Evolutionary conservation across 2,888 invertebrate species (phyloP).

Genomic region (Tetranychus piercei): DNA sequence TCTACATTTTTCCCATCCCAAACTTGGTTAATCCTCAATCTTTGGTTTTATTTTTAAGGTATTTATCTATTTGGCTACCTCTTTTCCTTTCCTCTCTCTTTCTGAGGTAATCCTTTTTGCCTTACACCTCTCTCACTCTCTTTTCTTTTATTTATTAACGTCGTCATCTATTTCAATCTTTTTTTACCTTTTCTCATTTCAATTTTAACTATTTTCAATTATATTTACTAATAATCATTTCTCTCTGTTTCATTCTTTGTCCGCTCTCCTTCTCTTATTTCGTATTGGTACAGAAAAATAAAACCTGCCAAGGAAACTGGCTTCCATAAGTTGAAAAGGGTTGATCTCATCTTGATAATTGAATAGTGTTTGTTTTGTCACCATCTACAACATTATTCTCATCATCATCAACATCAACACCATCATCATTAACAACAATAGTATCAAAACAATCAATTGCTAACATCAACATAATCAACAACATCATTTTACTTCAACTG

Average conservation of each 20-base stretch:
- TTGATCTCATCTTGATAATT: too few relatives aligned
- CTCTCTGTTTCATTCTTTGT: not conserved
- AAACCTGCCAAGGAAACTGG: too few relatives aligned
- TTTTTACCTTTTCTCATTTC: not conserved
- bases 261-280: not conserved
- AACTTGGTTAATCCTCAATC: too few relatives aligned
- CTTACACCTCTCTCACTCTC: conserved; percentile 12
- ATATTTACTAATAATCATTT: not conserved
- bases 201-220: not conserved
- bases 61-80: too few relatives aligned
- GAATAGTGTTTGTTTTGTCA: not conserved
- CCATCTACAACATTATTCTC: not conserved
- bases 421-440: not conserved
- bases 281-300: too few relatives aligned
- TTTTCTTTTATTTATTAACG: not conserved
- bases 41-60: too few relatives aligned
- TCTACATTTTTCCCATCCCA: too few relatives aligned
- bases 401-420: not conserved
- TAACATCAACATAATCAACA: not conserved
- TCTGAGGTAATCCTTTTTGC: not conserved
- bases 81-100: not conserved
- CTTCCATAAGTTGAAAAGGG: too few relatives aligned
- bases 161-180: conserved; percentile 2
- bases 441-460: too few relatives aligned
- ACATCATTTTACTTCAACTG: too few relatives aligned